Base-by-base conservation (phyloP, 2,888 invertebrate species). In the Apodemia mormo region DNA sequence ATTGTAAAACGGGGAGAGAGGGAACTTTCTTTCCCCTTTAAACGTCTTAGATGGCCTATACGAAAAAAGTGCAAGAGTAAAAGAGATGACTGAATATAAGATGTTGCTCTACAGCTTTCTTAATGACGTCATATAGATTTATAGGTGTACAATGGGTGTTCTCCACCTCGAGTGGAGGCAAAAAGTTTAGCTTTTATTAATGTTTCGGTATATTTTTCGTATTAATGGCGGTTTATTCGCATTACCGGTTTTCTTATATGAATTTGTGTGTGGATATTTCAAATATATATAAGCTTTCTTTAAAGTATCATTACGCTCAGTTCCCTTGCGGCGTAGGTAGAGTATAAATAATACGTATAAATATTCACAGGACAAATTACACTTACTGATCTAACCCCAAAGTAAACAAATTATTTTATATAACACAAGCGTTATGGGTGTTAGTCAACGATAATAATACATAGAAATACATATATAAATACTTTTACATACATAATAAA, bases 101-200 rank as follows among this genome's bases (percentile, higher is more conserved):
- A 90, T 83, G 87, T 82, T 85, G 80, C 83, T 83, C 74, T 84
- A 83, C 83, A 84, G 88, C 85, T 92, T 92, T 92, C 92, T 93
- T 93, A 89, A 88, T 90, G 92, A 89, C 88, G 89, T 88, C 88
- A 88, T 92, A 90, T 92, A 92, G 92, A 93, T 91, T 90, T 88
- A 90, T 92, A 89, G 89, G 85, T 89, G 87, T 90, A 85, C 80
- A 77, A 77, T 76, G 81, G 82, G 80, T 80, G 84, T 82, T 81
- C 78, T 77, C 79, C 76, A 76, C 82, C 76, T 78, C 72, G 76
- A 30, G 78, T 76, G 80, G 85, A 79, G 86, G 86, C 80, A 76
- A 83, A 87, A 89, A 89, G 80, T 91, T 91, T 89, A 88, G 81
- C 79, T 74, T 81, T 81, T 85, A 85, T 87, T 80, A 86, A 86